phyloP scores from a whole-genome alignment of 2,888 invertebrate species.

The Galerucella nymphaeae region DNA sequence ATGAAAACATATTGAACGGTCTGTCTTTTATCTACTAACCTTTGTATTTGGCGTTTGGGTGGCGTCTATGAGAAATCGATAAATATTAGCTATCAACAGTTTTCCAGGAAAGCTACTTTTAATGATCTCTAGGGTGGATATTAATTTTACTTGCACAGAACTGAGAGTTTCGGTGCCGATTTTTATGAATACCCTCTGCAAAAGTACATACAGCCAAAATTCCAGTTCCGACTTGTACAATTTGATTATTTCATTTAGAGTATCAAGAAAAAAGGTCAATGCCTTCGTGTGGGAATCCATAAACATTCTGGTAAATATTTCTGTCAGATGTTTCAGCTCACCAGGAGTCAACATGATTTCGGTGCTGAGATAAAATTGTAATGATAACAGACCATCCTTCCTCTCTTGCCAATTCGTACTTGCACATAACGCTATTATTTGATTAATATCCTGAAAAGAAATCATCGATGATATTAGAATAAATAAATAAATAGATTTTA shows the following conservation, averaged over 20 bases:
- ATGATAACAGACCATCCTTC: slow-evolving; percentile 87
- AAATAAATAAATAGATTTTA: not conserved
- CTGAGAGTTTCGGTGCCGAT: slow-evolving; percentile 86
- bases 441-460: slow-evolving; percentile 76
- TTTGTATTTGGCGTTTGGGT: slow-evolving; percentile 91
- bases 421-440: slow-evolving; percentile 88
- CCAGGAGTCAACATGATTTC: slow-evolving; percentile 74
- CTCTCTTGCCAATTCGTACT: slow-evolving; percentile 94
- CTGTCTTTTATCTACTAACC: slow-evolving; percentile 61
- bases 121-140: slow-evolving; percentile 84
- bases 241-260: slow-evolving; percentile 88
- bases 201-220: slow-evolving; percentile 93
- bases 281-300: slow-evolving; percentile 97
- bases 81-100: slow-evolving; percentile 74
- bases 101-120: slow-evolving; percentile 76
- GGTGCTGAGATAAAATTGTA: slow-evolving; percentile 78
- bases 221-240: slow-evolving; percentile 88
- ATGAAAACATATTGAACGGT: too few species aligned
- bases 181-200: slow-evolving; percentile 83
- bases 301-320: slow-evolving; percentile 95
- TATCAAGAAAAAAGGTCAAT: slow-evolving; percentile 92
- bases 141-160: slow-evolving; percentile 91
- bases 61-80: slow-evolving; percentile 88
- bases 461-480: not conserved
- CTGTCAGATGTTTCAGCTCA: slow-evolving; percentile 87